phyloP scores from a whole-genome alignment of 2,113 vertebrate genomes.

The Atherinomorus stipes region DNA sequence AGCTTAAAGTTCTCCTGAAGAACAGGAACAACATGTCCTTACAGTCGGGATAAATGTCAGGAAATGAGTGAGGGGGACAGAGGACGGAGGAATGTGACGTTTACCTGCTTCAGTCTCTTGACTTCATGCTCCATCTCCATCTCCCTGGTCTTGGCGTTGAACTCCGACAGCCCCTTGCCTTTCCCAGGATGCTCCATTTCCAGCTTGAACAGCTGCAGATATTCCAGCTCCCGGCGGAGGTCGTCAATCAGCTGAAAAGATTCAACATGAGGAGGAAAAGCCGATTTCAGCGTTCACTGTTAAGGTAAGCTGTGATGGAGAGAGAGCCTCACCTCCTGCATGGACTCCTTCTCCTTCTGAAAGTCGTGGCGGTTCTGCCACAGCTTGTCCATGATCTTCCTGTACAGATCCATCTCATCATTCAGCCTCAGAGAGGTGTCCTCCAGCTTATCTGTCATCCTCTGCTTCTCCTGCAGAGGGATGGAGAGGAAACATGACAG shows the following conservation, averaged over 20 bases:
- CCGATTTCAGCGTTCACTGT: not conserved
- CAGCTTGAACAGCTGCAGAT: slow-evolving; percentile 94
- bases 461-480: slow-evolving; percentile 90
- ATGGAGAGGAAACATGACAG: not conserved
- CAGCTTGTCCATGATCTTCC: slow-evolving; percentile 96
- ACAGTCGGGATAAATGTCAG: not conserved
- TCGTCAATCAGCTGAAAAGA: slow-evolving; percentile 91
- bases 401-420: slow-evolving; percentile 97
- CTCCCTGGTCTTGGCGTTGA: slow-evolving; percentile 89
- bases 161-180: slow-evolving; percentile 86
- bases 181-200: slow-evolving; percentile 91
- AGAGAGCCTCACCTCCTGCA: slow-evolving; percentile 88
- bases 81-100: not conserved
- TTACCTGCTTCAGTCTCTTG: slow-evolving; percentile 94
- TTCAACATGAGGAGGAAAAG: not conserved
- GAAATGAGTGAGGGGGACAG: not conserved
- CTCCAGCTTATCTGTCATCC: slow-evolving; percentile 93
- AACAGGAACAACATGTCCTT: not conserved
- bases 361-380: slow-evolving; percentile 94
- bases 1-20: slow-evolving; percentile 94
- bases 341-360: slow-evolving; percentile 95
- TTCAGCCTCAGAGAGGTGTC: slow-evolving; percentile 94
- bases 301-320: not conserved
- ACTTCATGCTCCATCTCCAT: slow-evolving; percentile 95
- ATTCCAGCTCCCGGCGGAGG: slow-evolving; percentile 92